Evolutionary conservation across 2,888 invertebrate genomes (phyloP), one percentile per base, ranked within the genome.

Genomic region (Nomada goodeniana): DNA sequence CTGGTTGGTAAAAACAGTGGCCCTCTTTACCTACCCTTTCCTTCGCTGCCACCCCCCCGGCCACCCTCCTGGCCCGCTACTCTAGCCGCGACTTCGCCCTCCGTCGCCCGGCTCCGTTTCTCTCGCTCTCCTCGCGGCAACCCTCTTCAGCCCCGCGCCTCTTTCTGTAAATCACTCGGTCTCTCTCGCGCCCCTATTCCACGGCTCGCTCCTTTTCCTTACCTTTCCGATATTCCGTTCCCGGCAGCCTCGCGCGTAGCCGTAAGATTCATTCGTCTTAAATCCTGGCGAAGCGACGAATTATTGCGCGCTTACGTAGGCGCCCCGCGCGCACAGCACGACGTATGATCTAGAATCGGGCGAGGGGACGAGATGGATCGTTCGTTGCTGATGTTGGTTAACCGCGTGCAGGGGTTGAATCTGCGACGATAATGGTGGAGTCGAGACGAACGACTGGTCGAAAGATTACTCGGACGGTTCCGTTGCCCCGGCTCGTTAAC

Each of bases 1-100:
- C 86, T 87, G 90, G 86, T 86, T 88, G 89, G 87, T 90, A 91
- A 90, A 90, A 91, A 91, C 92, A 90, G 89, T 89, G 89, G 88
- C 88, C 89, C 90, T 89, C 90, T 89, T 89, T 88, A 89, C 87
- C 88, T 87, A 84, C 89, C 90, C 89, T 86, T 88, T 84, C 86
- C 88, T 78, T 73, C 53, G 57, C 77, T 50, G n/a, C 74, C 65
- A 72, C 69, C 70, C 70, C 76, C 79, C 77, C 23, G 80, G 68
- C 82, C 71, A 59, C 76, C 44, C 70, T 64, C 71, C 55, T 69
- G 68, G 64, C 83, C 80, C 78, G 69, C 80, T 68, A 57, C 86
- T 74, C 83, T 68, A 69, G 77, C 81, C 78, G 61, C 73, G 60
- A 61, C 70, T 82, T 80, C 74, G 65, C 64, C 82, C 76, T 70